phyloP scores from a whole-genome alignment of 1,140 invertebrate genomes.

The Bicyclus anynana region DNA sequence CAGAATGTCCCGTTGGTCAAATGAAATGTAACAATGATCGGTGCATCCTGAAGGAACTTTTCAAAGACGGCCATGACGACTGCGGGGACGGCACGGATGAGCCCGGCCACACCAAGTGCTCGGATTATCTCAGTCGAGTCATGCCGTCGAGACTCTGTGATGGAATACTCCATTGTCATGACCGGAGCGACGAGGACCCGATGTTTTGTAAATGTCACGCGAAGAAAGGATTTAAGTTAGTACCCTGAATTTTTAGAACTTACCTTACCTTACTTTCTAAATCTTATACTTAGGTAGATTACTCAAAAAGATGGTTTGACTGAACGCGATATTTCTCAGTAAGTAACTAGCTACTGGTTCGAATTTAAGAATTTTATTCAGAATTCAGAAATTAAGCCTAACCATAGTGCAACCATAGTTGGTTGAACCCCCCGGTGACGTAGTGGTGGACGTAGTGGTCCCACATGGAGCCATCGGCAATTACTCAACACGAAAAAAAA shows the following conservation, averaged over 20 bases:
- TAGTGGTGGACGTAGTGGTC: too few relatives aligned
- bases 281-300: too few relatives aligned
- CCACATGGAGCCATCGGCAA: too few relatives aligned
- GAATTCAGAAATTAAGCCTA: too few relatives aligned
- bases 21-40: conserved; percentile 82
- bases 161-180: conserved; percentile 86
- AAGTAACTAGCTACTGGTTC: too few relatives aligned
- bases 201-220: conserved; percentile 80
- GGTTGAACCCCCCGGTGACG: too few relatives aligned
- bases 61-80: conserved; percentile 82
- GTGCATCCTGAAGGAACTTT: conserved; percentile 83
- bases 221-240: conserved; percentile 50
- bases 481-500: too few relatives aligned
- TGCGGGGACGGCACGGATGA: conserved; percentile 86
- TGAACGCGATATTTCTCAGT: too few relatives aligned
- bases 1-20: conserved; percentile 79
- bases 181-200: conserved; percentile 87
- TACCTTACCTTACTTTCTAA: too few relatives aligned
- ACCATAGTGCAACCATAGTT: too few relatives aligned
- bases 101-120: conserved; percentile 81
- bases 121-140: conserved; percentile 81
- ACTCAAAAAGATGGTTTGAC: too few relatives aligned
- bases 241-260: background rate
- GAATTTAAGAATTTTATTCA: too few relatives aligned
- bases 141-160: conserved; percentile 85